Evolutionary conservation across 1,140 invertebrate species (phyloP).

Genomic region (Muscidifurax raptorellus): DNA sequence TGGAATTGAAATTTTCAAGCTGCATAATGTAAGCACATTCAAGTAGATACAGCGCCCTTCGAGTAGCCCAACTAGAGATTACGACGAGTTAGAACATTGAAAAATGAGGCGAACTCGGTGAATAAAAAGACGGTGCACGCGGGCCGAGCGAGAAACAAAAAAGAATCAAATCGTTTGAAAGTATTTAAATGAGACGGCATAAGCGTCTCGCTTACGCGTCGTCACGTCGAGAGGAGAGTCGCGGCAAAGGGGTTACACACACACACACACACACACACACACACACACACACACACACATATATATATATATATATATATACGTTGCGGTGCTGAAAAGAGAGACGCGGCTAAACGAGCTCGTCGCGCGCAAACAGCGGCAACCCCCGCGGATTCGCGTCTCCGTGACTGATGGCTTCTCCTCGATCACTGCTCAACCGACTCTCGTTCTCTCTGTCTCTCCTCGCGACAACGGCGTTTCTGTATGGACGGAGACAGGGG

Average conservation of each 20-base stretch:
- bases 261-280: too few relatives aligned
- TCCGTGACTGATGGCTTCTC: conserved; percentile 71
- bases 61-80: background rate
- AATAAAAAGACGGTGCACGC: background rate
- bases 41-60: background rate
- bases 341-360: conserved; percentile 59
- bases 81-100: background rate
- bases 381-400: conserved; percentile 65
- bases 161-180: conserved; percentile 46
- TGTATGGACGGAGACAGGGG: conserved; percentile 10
- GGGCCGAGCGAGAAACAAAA: background rate
- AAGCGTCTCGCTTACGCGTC: conserved; percentile 51
- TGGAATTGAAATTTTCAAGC: too few relatives aligned
- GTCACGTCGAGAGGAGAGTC: conserved; percentile 51
- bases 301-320: too few relatives aligned
- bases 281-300: too few relatives aligned
- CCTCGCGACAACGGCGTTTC: background rate
- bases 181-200: conserved; percentile 48
- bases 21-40: background rate
- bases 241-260: conserved; percentile 38
- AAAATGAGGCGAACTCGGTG: background rate
- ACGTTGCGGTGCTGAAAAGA: conserved; percentile 42
- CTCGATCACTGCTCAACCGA: conserved; percentile 67
- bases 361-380: conserved; percentile 60
- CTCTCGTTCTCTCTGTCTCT: conserved; percentile 46